Conservation (phyloP, 2,888 invertebrate genomes). For the Tineola bisselliella region DNA sequence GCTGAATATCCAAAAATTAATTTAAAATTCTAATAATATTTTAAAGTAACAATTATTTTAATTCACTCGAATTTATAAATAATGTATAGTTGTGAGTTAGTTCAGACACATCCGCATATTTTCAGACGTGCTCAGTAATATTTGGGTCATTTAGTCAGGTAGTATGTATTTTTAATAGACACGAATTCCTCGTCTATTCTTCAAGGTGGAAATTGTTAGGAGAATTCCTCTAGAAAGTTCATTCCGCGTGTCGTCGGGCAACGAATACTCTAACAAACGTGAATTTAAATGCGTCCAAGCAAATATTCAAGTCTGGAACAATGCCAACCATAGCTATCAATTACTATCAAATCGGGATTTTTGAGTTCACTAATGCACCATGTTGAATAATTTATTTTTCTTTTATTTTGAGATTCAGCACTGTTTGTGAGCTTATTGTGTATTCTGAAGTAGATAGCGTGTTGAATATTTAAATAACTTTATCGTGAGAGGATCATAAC, state of each 20-base stretch:
- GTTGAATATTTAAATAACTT: neutral
- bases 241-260: conserved; percentile 19
- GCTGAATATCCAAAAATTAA: too few species aligned
- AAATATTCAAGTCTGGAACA: conserved; percentile 35
- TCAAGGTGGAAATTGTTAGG: conserved; percentile 20
- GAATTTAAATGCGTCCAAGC: conserved; percentile 53
- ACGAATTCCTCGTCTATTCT: conserved; percentile 29
- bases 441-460: conserved; percentile 1
- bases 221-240: conserved; percentile 20
- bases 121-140: neutral
- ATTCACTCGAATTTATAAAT: neutral
- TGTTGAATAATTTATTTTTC: conserved; percentile 30
- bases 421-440: neutral
- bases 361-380: conserved; percentile 31
- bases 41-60: too few species aligned
- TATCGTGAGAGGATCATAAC: neutral
- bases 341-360: conserved; percentile 45
- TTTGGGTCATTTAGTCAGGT: conserved; percentile 10
- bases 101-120: neutral
- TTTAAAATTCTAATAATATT: too few species aligned
- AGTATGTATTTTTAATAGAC: conserved; percentile 34
- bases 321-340: conserved; percentile 45
- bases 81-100: neutral
- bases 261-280: conserved; percentile 36
- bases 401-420: conserved; percentile 18